A percentile compares a stretch with the other conserved stretches of the same genome.
Conservation (phyloP, 2,888 invertebrate species). For the Unio delphinus region DNA sequence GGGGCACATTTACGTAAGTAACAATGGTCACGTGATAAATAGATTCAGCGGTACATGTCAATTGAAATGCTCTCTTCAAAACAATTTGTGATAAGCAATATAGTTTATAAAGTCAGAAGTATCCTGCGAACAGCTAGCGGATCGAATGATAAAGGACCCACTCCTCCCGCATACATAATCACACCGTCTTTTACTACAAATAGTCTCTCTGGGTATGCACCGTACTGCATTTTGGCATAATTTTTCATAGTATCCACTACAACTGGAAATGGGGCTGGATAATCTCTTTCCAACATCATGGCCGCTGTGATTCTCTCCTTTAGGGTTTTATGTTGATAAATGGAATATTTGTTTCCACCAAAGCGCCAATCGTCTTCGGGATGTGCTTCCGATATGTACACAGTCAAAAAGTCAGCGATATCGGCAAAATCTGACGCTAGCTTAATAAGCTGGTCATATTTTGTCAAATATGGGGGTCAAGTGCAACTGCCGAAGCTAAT, state of each 20-base stretch:
- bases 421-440: conserved; percentile 21
- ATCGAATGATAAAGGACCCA: conserved; percentile 20
- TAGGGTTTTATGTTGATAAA: conserved; percentile 24
- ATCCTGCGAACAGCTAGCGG: conserved; percentile 1
- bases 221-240: conserved; percentile 15
- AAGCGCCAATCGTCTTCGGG: conserved; percentile 31
- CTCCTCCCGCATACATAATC: conserved; percentile 12
- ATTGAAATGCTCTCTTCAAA: too few relatives aligned
- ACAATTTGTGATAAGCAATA: too few relatives aligned
- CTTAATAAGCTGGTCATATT: conserved; percentile 21
- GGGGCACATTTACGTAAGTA: too few relatives aligned
- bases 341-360: conserved; percentile 16
- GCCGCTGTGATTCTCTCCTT: conserved; percentile 32
- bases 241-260: conserved; percentile 31
- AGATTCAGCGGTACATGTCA: too few relatives aligned
- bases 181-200: conserved; percentile 21
- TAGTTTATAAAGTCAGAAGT: too few relatives aligned
- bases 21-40: too few relatives aligned
- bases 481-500: conserved; percentile 36
- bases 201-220: conserved; percentile 29
- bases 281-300: conserved; percentile 10
- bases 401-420: conserved; percentile 32
- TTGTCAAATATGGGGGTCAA: conserved; percentile 36
- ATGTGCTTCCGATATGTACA: conserved; percentile 34
- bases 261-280: conserved; percentile 17